Evolutionary conservation across 1,140 invertebrate species (phyloP).

Genomic region (Eumaeus atala): DNA sequence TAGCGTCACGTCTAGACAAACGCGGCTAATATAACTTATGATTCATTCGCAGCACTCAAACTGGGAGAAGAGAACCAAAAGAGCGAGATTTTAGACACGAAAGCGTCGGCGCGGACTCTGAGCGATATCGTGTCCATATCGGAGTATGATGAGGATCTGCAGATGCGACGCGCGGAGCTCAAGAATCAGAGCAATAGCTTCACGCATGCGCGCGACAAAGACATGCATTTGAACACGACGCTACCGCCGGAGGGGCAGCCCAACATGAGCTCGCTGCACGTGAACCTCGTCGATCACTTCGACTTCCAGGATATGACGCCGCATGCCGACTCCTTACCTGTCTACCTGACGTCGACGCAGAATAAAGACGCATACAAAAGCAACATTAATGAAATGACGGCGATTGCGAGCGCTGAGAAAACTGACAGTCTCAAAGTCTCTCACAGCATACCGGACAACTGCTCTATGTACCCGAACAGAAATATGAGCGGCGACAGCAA

Average conservation of each 20-base stretch:
- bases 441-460: conserved; percentile 60
- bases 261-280: conserved; percentile 55
- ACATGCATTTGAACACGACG: conserved; percentile 43
- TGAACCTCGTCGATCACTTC: conserved; percentile 45
- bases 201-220: conserved; percentile 26
- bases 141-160: conserved; percentile 78
- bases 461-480: conserved; percentile 69
- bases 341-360: conserved; percentile 56
- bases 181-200: conserved; percentile 49
- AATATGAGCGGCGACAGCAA: conserved; percentile 54
- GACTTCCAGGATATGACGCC: conserved; percentile 40
- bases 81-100: conserved; percentile 66
- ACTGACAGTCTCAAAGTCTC: conserved; percentile 39
- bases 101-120: conserved; percentile 77
- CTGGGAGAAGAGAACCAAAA: conserved; percentile 72
- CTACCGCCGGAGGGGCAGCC: conserved; percentile 49
- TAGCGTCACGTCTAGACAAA: conserved; percentile 34
- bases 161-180: conserved; percentile 63
- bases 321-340: conserved; percentile 51
- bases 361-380: conserved; percentile 55
- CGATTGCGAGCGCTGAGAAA: conserved; percentile 48
- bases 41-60: conserved; percentile 67
- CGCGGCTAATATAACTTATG: conserved; percentile 29
- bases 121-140: conserved; percentile 83
- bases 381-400: conserved; percentile 67